Conservation (phyloP, 2,888 invertebrate species). For the Plusia festucae region DNA sequence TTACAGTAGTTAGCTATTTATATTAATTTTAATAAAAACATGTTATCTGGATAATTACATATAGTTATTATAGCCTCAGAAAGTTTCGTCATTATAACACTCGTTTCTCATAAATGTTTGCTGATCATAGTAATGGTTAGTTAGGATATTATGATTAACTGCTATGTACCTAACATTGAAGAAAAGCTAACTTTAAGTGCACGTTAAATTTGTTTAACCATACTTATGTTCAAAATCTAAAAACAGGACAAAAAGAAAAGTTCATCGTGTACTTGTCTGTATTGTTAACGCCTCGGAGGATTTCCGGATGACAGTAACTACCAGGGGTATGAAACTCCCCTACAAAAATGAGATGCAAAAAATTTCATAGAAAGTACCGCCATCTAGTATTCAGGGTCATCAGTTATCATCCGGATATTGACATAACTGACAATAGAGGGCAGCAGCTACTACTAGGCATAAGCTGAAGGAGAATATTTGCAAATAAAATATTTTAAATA, state of each 20-base stretch:
- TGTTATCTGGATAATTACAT: not conserved
- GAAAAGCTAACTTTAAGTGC: not conserved
- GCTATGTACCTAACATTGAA: not conserved
- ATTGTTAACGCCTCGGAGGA: constrained; percentile 7
- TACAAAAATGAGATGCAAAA: no score
- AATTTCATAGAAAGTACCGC: no score
- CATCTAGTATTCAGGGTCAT: no score
- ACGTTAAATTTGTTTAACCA: no score
- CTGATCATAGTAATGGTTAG: not conserved
- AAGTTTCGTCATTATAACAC: not conserved
- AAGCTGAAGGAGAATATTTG: no score
- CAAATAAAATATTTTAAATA: no score
- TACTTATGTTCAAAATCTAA: no score
- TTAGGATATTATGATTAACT: not conserved
- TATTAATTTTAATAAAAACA: not conserved
- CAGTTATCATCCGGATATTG: no score
- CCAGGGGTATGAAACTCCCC: no score
- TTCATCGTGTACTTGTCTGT: not conserved
- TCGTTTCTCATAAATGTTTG: constrained; percentile 3
- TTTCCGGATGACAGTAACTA: constrained; percentile 56
- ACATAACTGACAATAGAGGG: no score
- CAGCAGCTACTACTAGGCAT: no score
- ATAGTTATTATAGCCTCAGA: no score
- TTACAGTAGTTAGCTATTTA: not conserved
- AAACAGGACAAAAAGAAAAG: not conserved